A percentile compares a stretch with the other conserved stretches of the same genome.
phyloP scores from a whole-genome alignment of 2,888 invertebrate species.

The Amiota communis region DNA sequence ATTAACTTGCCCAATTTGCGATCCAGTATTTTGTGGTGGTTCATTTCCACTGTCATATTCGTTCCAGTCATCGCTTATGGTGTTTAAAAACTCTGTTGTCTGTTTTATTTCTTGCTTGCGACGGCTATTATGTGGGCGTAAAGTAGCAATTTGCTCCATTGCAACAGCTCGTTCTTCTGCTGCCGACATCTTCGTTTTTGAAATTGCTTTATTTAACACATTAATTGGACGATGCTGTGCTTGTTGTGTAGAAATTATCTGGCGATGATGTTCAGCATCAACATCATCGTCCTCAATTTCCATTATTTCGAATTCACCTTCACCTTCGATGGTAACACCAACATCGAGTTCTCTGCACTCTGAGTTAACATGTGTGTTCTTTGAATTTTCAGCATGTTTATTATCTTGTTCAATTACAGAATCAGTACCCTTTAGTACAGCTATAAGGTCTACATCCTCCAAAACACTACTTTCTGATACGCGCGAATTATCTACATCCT shows the following conservation, averaged over 20 bases:
- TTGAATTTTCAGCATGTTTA: not conserved
- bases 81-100: conserved; percentile 52
- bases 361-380: too few species aligned
- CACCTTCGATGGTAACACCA: conserved; percentile 70
- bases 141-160: conserved; percentile 67
- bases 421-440: conserved; percentile 76
- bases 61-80: conserved; percentile 71
- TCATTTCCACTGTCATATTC: conserved; percentile 63
- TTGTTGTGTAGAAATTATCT: not conserved
- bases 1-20: too few species aligned
- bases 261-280: conserved; percentile 37
- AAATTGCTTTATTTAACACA: conserved; percentile 28
- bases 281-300: conserved; percentile 64
- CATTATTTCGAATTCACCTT: conserved; percentile 70
- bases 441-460: conserved; percentile 73
- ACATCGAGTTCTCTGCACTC: conserved; percentile 48
- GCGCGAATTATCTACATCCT: not conserved
- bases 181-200: conserved; percentile 54
- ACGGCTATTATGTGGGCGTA: conserved; percentile 42
- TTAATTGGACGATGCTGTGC: not conserved
- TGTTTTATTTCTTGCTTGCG: conserved; percentile 59
- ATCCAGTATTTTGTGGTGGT: not conserved
- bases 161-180: conserved; percentile 70
- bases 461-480: conserved; percentile 42
- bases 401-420: conserved; percentile 70